A percentile compares a stretch with the other conserved stretches of the same genome.
phyloP scores from a whole-genome alignment of 2,888 invertebrate genomes.

The Cylindroiulus punctatus region DNA sequence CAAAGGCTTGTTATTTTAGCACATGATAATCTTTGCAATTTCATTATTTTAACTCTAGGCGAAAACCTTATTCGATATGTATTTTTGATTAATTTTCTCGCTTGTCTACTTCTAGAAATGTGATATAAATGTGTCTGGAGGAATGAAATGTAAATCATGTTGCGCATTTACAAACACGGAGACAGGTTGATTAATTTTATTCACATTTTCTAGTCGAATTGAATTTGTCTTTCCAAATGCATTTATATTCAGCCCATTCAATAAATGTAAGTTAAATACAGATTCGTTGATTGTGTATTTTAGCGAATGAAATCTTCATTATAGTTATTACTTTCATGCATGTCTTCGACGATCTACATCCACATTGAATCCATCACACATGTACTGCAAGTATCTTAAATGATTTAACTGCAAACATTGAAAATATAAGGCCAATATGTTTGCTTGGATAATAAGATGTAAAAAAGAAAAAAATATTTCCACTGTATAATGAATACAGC shows the following conservation, averaged over 20 bases:
- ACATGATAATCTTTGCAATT: neutral
- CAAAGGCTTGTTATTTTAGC: no score
- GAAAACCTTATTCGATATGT: neutral
- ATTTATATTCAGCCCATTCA: neutral
- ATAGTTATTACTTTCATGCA: no score
- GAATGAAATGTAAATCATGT: neutral
- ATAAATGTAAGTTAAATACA: neutral
- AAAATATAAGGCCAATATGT: neutral
- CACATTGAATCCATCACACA: no score
- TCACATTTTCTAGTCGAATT: no score
- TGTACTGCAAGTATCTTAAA: no score
- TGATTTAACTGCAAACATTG: no score
- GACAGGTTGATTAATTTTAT: no score
- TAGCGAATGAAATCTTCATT: no score
- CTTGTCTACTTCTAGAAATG: neutral
- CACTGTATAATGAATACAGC: no score
- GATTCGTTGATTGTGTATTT: neutral
- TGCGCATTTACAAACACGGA: neutral
- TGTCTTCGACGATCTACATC: neutral
- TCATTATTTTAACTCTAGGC: neutral
- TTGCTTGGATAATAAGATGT: neutral
- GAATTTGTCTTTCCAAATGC: neutral
- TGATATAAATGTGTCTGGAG: neutral
- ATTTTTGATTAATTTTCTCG: neutral
- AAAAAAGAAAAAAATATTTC: no score